Base-by-base conservation (phyloP, 2,113 vertebrate genomes). In the Lamprologus lemairii region DNA sequence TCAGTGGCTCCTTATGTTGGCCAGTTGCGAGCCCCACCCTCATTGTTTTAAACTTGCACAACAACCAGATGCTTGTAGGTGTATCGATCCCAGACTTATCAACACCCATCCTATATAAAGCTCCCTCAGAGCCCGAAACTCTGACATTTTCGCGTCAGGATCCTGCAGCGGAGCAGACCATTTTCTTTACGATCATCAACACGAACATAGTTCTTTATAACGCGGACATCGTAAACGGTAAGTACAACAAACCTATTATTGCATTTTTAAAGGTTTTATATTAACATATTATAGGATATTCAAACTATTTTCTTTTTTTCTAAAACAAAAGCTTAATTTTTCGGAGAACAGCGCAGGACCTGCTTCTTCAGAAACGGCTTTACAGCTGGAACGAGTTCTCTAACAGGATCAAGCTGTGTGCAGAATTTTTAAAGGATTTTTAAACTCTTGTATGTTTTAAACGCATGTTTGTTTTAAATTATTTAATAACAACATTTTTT, bases 361-460 rank as follows among this genome's bases (percentile, higher is more conserved):
- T 0, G 54, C 54, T 26, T 26, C 54, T 14, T 57, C 21, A 26
- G 0, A 28, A 58, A 58, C 55, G 13, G 55, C 55, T 58, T 58
- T 28, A 28, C 23, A 58, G 55, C 23, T 0, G 55, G 55, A 0
- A 6, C 26, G 26, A 58, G 55, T 16, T 58, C 13, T 28, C 4
- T 58, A 58, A 58, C 26, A 2, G 2, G 55, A 9, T 0, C 55
- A 4, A 58, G 55, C 13, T 58, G 26, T 58, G 55, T 6, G 0
- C 55, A 17, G 55, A 58, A 58, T 58, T 58, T n/a, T n/a, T n/a
- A n/a, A n/a, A n/a, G 55, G 5, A 58, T 3, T 55, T 55, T 55
- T 28, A 58, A 58, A 4, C 13, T 3, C 55, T 58, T 16, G 55
- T 0, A 16, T 58, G 26, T 58, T 58, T 58, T 3, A 54, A 54